Conservation (phyloP, 2,113 vertebrate genomes). For the Amphilophus citrinellus region DNA sequence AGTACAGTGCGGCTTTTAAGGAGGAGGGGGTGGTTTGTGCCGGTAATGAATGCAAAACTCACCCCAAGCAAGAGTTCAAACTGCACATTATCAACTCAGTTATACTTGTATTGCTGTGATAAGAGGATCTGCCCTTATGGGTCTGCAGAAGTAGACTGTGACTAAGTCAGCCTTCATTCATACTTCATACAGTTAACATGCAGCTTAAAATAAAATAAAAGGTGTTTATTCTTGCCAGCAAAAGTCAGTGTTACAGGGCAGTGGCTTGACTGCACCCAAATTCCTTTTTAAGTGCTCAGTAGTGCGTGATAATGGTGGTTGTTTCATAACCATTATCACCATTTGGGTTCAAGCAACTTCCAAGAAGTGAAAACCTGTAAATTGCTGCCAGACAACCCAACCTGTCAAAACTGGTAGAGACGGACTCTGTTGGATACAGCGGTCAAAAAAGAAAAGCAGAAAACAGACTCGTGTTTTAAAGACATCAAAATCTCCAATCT, state of each 20-base stretch:
- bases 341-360: neutral
- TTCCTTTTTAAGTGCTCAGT: slow-evolving; percentile 9
- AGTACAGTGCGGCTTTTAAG: neutral
- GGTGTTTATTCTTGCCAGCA: neutral
- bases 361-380: neutral
- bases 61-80: neutral
- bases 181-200: neutral
- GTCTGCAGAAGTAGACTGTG: neutral
- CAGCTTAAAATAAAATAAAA: neutral
- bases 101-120: neutral
- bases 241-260: neutral
- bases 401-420: neutral
- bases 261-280: neutral
- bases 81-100: neutral
- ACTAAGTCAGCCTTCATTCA: neutral
- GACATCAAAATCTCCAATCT: neutral
- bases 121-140: neutral
- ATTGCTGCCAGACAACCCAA: neutral
- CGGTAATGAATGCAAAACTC: slow-evolving; percentile 13
- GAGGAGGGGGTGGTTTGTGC: neutral
- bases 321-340: neutral
- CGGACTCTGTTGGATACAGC: neutral
- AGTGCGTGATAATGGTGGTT: neutral
- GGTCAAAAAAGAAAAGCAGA: neutral
- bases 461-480: neutral